Evolutionary conservation across 2,797 vertebrate species (phyloP), one percentile per base, ranked within the genome.

Genomic region (Microctenopoma lineatum): DNA sequence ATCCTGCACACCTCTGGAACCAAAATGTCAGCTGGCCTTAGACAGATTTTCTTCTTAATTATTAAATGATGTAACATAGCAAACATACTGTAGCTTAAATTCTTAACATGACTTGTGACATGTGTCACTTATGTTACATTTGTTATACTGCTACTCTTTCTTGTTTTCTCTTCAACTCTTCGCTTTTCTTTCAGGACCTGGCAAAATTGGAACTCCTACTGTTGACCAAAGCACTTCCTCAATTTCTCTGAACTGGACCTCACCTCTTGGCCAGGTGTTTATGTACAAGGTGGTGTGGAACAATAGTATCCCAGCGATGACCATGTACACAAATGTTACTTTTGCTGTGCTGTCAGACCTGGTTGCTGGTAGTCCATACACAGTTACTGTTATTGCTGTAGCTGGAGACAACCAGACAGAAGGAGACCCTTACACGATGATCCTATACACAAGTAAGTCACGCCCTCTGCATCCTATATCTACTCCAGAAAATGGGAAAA

Each of bases 191-290:
- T 3, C 7, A 46, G 61, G 5, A 25, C 61, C 61, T 11, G 50
- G 12, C 15, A 11, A 3, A 21, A 54, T 64, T 53, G 14, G 2
- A 8, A 1, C 5, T 9, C 25, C 1, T 10, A 34, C 0, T 53
- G 27, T 34, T 8, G 13, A n/a, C 8, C 7, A n/a, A 44, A 44
- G 0, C 50, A 44, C 27, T 11, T 53, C 61, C 39, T 42, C 26
- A 38, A 42, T 81, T 8, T 72, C 3, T 42, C 46, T 88, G 27
- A 69, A 0, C 44, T 86, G 85, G 79, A 45, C 14, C 4, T 8
- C 26, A 15, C 61, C 50, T 45, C 8, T n/a, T 45, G 50, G 61
- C 52, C 39, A 64, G 50, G 61, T 45, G 38, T 52, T 44, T 15
- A 8, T 21, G 26, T 64, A 53, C 39, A 64, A 13, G 50, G 32